Conservation (phyloP, 2,888 invertebrate species). For the Chrysolina americana region DNA sequence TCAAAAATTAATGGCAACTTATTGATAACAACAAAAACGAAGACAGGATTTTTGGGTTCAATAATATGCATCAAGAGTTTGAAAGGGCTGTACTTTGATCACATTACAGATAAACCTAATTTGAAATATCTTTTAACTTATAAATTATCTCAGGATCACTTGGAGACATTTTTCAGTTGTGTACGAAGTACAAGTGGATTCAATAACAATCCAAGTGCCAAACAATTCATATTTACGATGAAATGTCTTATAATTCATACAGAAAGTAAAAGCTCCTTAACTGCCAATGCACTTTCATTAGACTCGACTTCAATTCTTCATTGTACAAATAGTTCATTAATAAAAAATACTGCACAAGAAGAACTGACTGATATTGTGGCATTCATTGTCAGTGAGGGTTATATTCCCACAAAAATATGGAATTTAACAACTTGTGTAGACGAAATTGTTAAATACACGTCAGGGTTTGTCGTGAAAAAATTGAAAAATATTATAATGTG, state of each 20-base stretch:
- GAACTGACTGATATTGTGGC: not conserved
- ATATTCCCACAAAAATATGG: slow-evolving; percentile 17
- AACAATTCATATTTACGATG: slow-evolving; percentile 33
- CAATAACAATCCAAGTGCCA: slow-evolving; percentile 39
- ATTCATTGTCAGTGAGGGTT: slow-evolving; percentile 3
- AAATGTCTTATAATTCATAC: slow-evolving; percentile 33
- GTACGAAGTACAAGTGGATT: slow-evolving; percentile 35
- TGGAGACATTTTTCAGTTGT: slow-evolving; percentile 37
- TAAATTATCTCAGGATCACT: slow-evolving; percentile 9
- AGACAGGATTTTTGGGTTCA: slow-evolving; percentile 45
- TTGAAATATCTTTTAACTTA: slow-evolving; percentile 38
- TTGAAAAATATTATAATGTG: slow-evolving; percentile 39
- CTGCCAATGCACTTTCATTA: slow-evolving; percentile 36
- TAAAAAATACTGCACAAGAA: slow-evolving; percentile 6
- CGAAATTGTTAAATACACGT: slow-evolving; percentile 38
- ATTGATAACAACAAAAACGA: slow-evolving; percentile 27
- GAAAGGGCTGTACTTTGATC: not conserved
- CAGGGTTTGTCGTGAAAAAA: slow-evolving; percentile 43
- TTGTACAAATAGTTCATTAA: not conserved
- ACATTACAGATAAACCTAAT: not conserved
- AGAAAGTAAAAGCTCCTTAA: slow-evolving; percentile 29
- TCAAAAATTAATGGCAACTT: slow-evolving; percentile 13
- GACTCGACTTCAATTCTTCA: slow-evolving; percentile 36
- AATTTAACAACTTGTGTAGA: slow-evolving; percentile 35
- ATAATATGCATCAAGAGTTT: slow-evolving; percentile 6